A percentile compares a stretch with the other conserved stretches of the same genome.
These are phyloP conservation scores for Coendou prehensilis DNA, from an alignment of 2,797 vertebrate species.

Conservation along the genomic window DNA sequence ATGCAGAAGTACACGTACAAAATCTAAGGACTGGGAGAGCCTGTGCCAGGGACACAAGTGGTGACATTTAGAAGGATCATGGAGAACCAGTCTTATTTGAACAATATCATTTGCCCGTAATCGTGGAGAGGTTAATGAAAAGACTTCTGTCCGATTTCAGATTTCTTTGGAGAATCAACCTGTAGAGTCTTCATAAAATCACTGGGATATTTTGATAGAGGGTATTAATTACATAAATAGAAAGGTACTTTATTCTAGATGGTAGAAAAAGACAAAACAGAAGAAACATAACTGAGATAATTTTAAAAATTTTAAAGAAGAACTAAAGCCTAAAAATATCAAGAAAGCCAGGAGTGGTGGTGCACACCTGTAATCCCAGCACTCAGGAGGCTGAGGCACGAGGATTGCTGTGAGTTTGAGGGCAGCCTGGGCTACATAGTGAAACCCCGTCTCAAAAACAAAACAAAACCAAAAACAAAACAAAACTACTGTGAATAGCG, in stretches of 20 bases:
- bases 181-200: not conserved
- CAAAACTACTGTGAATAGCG: not conserved
- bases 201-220: not conserved
- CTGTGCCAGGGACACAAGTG: not conserved
- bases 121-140: not conserved
- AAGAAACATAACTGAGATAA: not conserved
- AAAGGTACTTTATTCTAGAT: constrained; percentile 3
- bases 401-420: not conserved
- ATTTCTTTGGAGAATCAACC: not conserved
- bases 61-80: not conserved
- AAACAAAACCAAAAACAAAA: not conserved
- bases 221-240: not conserved
- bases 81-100: not conserved
- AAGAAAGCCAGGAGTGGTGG: not conserved
- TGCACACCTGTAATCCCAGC: not conserved
- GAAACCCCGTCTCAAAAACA: not conserved
- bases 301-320: not conserved
- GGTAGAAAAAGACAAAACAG: not conserved
- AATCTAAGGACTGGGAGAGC: not conserved
- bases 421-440: not conserved
- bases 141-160: not conserved
- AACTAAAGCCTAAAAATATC: constrained; percentile 18
- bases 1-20: not conserved
- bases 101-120: not conserved
- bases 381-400: not conserved